Conservation (phyloP, 2,797 vertebrate species). For the Brachymystax lenok region DNA sequence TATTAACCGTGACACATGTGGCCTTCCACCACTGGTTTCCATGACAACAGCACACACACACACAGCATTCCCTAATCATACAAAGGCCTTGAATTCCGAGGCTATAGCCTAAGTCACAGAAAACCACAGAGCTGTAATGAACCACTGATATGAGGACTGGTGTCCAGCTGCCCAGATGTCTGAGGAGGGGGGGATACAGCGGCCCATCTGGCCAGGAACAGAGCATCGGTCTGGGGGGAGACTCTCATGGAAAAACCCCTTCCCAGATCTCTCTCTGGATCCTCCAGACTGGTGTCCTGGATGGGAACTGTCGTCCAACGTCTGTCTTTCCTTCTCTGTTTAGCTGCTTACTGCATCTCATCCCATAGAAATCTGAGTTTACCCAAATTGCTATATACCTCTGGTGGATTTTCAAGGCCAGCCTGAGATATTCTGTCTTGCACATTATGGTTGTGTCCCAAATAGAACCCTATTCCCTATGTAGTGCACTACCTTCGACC, state of each 20-base stretch:
- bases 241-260: slow-evolving; percentile 21
- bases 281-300: slow-evolving; percentile 36
- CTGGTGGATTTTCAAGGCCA: slow-evolving; percentile 50
- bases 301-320: slow-evolving; percentile 41
- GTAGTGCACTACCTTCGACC: too few species aligned
- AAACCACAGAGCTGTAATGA: not conserved
- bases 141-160: slow-evolving; percentile 28
- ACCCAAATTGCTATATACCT: slow-evolving; percentile 53
- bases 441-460: not conserved
- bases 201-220: slow-evolving; percentile 65
- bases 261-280: slow-evolving; percentile 5
- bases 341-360: slow-evolving; percentile 47
- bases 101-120: slow-evolving; percentile 48
- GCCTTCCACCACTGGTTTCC: not conserved
- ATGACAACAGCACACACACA: not conserved
- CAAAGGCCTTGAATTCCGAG: slow-evolving; percentile 30
- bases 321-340: slow-evolving; percentile 25
- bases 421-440: slow-evolving; percentile 31
- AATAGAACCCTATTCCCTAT: too few species aligned
- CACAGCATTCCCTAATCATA: not conserved
- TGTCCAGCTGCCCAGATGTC: slow-evolving; percentile 43
- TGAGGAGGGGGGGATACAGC: slow-evolving; percentile 19
- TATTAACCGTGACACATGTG: not conserved
- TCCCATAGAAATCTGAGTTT: slow-evolving; percentile 40
- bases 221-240: slow-evolving; percentile 38